Percentiles rank a stretch among this genome's conserved stretches.
phyloP scores from a whole-genome alignment of 64 coral and sea anemone genomes.

The Pocillopora damicornis region DNA sequence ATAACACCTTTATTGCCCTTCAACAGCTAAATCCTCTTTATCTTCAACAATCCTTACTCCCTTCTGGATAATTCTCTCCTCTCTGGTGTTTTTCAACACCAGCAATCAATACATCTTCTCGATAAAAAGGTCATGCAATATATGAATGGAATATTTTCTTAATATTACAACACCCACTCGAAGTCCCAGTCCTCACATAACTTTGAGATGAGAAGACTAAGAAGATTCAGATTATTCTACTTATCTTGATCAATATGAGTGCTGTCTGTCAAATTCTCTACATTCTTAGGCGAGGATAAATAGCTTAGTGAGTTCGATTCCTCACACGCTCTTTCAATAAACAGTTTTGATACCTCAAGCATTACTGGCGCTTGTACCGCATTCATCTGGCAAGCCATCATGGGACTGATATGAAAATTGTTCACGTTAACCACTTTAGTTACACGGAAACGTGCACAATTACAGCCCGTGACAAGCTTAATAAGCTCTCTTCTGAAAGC shows the following conservation, averaged over 20 bases:
- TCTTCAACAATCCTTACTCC: too few species aligned
- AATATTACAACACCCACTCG: too few species aligned
- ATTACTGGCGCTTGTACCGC: not conserved
- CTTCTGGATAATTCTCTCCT: too few species aligned
- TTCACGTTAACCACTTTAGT: not conserved
- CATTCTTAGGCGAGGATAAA: not conserved
- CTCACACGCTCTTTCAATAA: not conserved
- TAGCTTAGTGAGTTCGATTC: not conserved
- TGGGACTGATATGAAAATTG: not conserved
- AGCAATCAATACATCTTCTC: too few species aligned
- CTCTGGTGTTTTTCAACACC: too few species aligned
- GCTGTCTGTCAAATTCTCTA: not conserved
- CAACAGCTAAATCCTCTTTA: too few species aligned
- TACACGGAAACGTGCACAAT: not conserved
- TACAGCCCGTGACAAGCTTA: not conserved
- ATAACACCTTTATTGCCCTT: too few species aligned
- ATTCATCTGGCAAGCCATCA: not conserved
- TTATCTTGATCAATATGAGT: constrained; percentile 4
- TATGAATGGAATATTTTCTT: too few species aligned
- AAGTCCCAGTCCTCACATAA: too few species aligned
- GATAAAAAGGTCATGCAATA: too few species aligned
- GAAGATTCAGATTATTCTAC: not conserved
- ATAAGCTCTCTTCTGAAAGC: constrained; percentile 25
- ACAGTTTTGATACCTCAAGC: not conserved
- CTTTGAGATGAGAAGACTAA: not conserved